Evolutionary conservation across 2,797 vertebrate genomes (phyloP).

Genomic region (Buceros bicornis): DNA sequence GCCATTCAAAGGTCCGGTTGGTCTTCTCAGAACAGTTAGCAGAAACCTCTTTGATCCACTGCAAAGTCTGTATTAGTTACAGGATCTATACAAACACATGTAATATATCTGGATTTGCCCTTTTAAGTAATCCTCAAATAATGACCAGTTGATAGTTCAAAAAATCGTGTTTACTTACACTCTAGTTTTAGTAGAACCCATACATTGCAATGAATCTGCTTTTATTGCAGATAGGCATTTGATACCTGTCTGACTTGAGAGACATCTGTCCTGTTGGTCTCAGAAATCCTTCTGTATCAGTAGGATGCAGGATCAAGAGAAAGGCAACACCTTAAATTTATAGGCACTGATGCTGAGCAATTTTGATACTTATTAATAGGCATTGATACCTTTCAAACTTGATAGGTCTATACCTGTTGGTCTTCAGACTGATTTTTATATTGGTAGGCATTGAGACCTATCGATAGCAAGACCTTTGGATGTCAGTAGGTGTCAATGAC

Average conservation of each 20-base stretch:
- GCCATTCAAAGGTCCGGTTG: background rate
- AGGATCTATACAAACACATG: background rate
- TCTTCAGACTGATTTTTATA: background rate
- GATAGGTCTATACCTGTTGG: fast-evolving
- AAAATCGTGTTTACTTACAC: background rate
- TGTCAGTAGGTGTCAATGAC: background rate
- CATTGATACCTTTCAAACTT: background rate
- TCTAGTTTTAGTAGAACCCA: background rate
- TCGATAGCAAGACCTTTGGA: background rate
- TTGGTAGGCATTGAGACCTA: background rate
- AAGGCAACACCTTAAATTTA: background rate
- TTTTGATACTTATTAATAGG: background rate
- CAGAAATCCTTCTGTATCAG: background rate
- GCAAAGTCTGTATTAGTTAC: background rate
- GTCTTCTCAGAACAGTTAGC: background rate
- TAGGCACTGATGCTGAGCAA: background rate
- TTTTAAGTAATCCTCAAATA: background rate
- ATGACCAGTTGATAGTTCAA: background rate
- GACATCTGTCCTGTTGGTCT: background rate
- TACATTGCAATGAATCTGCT: background rate
- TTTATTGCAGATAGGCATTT: background rate
- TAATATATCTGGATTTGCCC: background rate
- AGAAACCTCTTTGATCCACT: background rate
- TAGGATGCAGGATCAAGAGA: background rate
- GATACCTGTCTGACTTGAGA: background rate